Conservation (phyloP, 2,888 invertebrate species). For the Netelia fuscicornis region DNA sequence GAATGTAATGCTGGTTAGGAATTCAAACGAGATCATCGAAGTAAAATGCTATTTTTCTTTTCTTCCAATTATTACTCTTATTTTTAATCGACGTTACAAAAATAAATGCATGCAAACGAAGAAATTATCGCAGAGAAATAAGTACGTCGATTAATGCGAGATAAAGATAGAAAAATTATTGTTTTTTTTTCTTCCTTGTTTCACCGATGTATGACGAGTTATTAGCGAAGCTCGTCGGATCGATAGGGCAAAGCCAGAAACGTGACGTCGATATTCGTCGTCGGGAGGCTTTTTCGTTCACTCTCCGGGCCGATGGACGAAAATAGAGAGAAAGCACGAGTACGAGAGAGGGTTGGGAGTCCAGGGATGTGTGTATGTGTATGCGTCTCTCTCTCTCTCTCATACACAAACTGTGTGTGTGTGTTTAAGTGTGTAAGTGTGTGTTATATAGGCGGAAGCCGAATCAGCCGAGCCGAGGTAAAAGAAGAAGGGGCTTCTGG, state of each 20-base stretch:
- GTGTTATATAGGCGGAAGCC: background rate
- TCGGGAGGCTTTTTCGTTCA: constrained; percentile 26
- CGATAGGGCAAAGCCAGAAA: constrained; percentile 55
- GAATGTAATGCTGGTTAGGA: constrained; percentile 49
- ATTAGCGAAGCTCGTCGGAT: constrained; percentile 31
- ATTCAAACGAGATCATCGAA: constrained; percentile 21
- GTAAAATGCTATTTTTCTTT: background rate
- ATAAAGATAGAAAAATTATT: no score
- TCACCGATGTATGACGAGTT: background rate
- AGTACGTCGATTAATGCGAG: no score
- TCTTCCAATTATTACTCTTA: no score
- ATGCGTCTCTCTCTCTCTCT: background rate
- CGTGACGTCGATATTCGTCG: constrained; percentile 61
- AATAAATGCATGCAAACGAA: no score
- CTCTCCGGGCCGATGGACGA: constrained; percentile 24
- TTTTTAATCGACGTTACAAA: no score
- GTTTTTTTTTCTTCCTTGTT: no score
- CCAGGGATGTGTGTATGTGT: background rate
- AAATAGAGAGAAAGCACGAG: constrained; percentile 57
- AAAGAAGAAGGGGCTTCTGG: constrained; percentile 12
- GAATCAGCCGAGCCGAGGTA: constrained; percentile 1
- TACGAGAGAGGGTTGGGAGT: constrained; percentile 24
- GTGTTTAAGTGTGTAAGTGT: background rate
- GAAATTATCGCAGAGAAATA: no score
- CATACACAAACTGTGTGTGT: no score